Base-by-base conservation (phyloP, 1,140 invertebrate species). In the Cecropterus lyciades region DNA sequence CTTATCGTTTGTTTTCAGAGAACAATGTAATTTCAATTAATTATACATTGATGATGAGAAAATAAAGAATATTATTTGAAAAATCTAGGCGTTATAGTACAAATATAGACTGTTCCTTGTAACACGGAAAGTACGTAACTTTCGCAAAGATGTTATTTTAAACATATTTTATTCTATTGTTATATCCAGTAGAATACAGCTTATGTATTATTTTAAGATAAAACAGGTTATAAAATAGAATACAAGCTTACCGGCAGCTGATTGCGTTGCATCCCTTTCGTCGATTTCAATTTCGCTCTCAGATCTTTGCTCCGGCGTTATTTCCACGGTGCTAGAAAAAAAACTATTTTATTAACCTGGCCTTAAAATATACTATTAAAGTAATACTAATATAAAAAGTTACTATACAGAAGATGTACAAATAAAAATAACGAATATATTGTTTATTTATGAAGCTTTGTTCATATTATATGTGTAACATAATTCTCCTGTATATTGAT, bases 231-330 rank as follows among this genome's bases (percentile, higher is more conserved):
- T 33, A 33, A 8, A 11, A 43, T 14, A 14, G 1, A 43, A 43
- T 14, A 40, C 11, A 43, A 17, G 14, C 27, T 0, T 62, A 89
- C 88, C 88, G 65, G 87, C 82, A 14, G 77, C 80, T 8, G 82
- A 77, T 52, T 84, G 77, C 10, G 69, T 74, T 6, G 75, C 78
- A 71, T 85, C 85, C 17, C 85, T 62, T 65, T 91, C 85, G 24
- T 89, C 87, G 14, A 87, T 87, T 75, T 82, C 80, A 37, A 89
- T 81, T 48, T 83, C 85, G 45, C 71, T 77, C 24, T 89, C 84
- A 1, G 85, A 82, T 40, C 69, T 65, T 72, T 82, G 71, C 53
- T 89, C 87, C 0, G 85, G 72, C 5, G 78, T 79, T 53, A 89
- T 84, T 79, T 89, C 89, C 3, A 91, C 81, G 8, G 75, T 85